Conservation (phyloP, 2,888 invertebrate genomes). For the Polylopha cassiicola region DNA sequence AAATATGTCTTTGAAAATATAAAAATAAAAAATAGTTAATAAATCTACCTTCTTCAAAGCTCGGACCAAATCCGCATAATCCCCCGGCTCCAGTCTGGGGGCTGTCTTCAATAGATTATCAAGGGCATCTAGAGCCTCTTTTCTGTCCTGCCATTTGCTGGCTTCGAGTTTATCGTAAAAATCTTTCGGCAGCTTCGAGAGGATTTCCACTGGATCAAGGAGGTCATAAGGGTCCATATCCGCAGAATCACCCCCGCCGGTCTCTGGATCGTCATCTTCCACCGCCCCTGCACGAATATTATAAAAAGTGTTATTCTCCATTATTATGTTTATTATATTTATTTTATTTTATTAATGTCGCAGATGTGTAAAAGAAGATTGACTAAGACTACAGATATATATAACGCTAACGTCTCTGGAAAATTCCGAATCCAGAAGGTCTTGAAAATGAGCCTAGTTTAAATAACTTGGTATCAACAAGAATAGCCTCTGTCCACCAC, state of each 20-base stretch:
- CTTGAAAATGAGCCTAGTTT: background rate
- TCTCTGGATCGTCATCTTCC: conserved; percentile 76
- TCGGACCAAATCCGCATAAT: conserved; percentile 93
- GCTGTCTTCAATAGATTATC: conserved; percentile 86
- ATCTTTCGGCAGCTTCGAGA: conserved; percentile 95
- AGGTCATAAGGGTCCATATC: conserved; percentile 94
- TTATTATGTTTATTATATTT: too few relatives aligned
- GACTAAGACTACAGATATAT: too few relatives aligned
- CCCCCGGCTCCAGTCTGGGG: conserved; percentile 93
- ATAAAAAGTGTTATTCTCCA: background rate
- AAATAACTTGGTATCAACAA: background rate
- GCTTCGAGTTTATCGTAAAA: conserved; percentile 96
- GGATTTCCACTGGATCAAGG: conserved; percentile 93
- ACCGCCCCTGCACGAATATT: conserved; percentile 42
- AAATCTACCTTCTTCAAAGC: conserved; percentile 87
- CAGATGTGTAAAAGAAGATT: too few relatives aligned
- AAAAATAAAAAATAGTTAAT: background rate
- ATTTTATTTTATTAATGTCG: too few relatives aligned
- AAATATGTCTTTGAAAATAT: too few relatives aligned
- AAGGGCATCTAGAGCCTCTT: conserved; percentile 91
- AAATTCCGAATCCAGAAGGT: background rate
- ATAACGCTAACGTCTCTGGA: too few relatives aligned
- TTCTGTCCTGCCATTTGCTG: conserved; percentile 98
- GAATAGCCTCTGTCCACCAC: background rate
- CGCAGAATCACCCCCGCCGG: conserved; percentile 78